Evolutionary conservation across 2,113 vertebrate species (phyloP).

Genomic region (Scortum barcoo): DNA sequence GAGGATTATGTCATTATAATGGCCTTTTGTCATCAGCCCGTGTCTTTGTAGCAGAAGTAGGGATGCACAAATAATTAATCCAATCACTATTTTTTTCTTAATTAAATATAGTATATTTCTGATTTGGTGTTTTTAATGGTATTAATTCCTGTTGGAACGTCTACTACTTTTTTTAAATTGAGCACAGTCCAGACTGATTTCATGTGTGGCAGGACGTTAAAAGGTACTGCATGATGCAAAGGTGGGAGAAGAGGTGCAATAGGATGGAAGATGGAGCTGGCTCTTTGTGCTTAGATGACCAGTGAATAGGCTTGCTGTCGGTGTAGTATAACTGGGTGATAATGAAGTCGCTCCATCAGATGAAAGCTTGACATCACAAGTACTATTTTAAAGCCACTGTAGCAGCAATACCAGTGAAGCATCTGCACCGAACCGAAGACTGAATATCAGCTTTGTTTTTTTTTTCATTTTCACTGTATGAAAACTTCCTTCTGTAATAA

Average conservation of each 20-base stretch:
- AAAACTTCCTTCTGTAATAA: neutral
- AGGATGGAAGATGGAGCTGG: neutral
- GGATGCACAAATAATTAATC: neutral
- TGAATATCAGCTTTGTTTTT: neutral
- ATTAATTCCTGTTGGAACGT: neutral
- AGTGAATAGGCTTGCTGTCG: neutral
- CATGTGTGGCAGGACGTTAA: neutral
- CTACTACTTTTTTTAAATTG: no score
- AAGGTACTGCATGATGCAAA: neutral
- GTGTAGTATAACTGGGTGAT: neutral
- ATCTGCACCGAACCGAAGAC: neutral
- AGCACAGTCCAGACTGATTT: no score
- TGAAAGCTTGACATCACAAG: neutral
- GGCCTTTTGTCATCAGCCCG: constrained; percentile 31
- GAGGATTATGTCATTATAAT: constrained; percentile 60
- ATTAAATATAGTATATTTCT: neutral
- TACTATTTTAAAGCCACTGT: neutral
- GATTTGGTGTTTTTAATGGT: neutral
- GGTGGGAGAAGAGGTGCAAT: neutral
- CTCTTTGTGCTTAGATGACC: neutral
- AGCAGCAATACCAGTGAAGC: neutral
- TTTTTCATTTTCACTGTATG: neutral
- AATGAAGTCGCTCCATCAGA: neutral
- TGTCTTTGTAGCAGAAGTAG: neutral
- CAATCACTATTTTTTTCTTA: neutral